These are phyloP conservation scores for Metalampra italica DNA, from an alignment of 2,888 invertebrate genomes.

Conservation along the genomic window DNA sequence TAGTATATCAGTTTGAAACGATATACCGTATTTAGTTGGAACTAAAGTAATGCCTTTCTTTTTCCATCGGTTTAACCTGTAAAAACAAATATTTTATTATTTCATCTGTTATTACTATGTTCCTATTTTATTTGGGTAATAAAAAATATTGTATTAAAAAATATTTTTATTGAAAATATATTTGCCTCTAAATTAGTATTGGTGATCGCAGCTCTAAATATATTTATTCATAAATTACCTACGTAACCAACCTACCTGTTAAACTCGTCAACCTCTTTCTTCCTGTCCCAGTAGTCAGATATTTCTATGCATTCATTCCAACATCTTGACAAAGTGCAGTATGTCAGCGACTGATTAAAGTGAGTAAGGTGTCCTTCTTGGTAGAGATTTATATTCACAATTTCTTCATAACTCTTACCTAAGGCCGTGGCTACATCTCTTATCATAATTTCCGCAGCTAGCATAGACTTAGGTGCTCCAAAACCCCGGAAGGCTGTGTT, in stretches of 20 bases:
- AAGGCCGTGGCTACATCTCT: conserved; percentile 85
- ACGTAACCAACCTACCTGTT: conserved; percentile 77
- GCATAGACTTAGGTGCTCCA: conserved; percentile 94
- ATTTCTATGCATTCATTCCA: conserved; percentile 86
- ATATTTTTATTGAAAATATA: not conserved
- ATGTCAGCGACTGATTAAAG: conserved; percentile 84
- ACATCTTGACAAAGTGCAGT: conserved; percentile 86
- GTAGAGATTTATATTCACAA: conserved; percentile 87
- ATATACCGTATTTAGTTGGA: conserved; percentile 88
- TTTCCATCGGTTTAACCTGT: conserved; percentile 83
- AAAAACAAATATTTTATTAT: conserved; percentile 15
- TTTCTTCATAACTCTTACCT: conserved; percentile 80
- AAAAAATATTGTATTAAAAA: no score
- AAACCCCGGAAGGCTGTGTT: conserved; percentile 97
- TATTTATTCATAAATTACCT: not conserved
- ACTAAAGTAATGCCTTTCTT: conserved; percentile 87
- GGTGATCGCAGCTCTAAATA: not conserved
- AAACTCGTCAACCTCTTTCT: conserved; percentile 80
- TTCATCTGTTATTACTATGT: not conserved
- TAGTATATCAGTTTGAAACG: conserved; percentile 81
- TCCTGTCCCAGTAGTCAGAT: conserved; percentile 81
- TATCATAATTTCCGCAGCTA: conserved; percentile 87
- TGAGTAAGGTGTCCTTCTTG: conserved; percentile 87
- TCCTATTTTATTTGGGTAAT: not conserved
- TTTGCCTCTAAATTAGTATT: no score